These are phyloP conservation scores for Ganaspis sp. DNA, from an alignment of 1,140 invertebrate species.

Conservation along the genomic window DNA sequence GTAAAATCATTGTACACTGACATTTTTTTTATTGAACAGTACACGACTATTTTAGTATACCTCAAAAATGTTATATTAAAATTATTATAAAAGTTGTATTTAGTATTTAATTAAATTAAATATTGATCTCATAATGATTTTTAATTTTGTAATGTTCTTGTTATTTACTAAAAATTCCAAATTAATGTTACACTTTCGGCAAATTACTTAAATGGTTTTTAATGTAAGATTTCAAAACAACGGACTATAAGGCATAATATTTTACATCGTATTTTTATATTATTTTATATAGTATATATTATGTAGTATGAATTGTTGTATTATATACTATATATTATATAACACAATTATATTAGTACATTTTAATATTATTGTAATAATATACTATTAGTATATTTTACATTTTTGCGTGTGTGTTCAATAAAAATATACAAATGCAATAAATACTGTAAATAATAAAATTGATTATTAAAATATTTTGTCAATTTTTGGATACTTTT, in stretches of 20 bases:
- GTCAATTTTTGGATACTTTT: neutral
- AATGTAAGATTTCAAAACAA: neutral
- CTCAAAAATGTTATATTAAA: neutral
- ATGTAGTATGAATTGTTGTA: too few relatives aligned
- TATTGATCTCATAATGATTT: neutral
- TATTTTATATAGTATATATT: too few relatives aligned
- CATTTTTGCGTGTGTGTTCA: conserved; percentile 3
- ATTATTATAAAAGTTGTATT: neutral
- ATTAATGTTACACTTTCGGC: neutral
- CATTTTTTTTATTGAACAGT: conserved; percentile 8
- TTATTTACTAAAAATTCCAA: too few relatives aligned
- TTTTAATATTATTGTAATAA: too few relatives aligned
- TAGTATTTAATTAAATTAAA: neutral
- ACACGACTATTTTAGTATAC: neutral
- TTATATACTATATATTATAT: too few relatives aligned
- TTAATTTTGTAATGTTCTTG: too few relatives aligned
- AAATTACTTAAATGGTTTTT: neutral
- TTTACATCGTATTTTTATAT: too few relatives aligned
- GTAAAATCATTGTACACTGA: neutral
- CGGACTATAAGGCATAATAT: too few relatives aligned
- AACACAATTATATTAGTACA: too few relatives aligned
- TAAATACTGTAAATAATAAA: neutral
- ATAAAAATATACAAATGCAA: conserved; percentile 15
- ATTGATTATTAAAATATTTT: neutral
- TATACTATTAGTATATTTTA: too few relatives aligned